phyloP scores from a whole-genome alignment of 2,888 invertebrate genomes.

The Stramonita haemastoma region DNA sequence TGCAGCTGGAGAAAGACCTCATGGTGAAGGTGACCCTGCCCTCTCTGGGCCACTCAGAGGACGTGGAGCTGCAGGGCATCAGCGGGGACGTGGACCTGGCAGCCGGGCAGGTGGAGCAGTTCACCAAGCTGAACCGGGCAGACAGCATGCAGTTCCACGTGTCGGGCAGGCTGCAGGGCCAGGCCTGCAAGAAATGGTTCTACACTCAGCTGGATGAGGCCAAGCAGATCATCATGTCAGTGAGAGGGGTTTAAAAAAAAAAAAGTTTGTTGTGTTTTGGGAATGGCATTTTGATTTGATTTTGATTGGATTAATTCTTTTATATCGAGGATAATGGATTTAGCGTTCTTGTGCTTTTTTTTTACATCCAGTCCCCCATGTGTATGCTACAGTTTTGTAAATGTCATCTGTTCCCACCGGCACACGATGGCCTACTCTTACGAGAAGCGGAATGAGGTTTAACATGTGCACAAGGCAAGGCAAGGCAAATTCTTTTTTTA shows the following conservation, averaged over 20 bases:
- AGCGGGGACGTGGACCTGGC: not conserved
- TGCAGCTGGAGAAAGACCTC: not conserved
- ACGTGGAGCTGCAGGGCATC: not conserved
- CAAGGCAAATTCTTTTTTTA: no score
- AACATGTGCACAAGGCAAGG: no score
- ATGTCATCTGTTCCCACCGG: no score
- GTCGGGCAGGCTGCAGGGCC: not conserved
- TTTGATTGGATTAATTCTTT: no score
- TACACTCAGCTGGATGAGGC: constrained; percentile 3
- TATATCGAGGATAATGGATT: no score
- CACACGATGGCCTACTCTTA: no score
- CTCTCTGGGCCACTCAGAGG: not conserved
- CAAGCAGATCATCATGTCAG: constrained; percentile 18
- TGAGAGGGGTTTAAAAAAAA: not conserved
- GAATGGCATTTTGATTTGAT: no score
- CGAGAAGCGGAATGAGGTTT: no score
- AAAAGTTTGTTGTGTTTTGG: not conserved
- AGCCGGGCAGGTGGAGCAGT: constrained; percentile 1
- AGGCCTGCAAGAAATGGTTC: constrained; percentile 17
- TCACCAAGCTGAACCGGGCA: not conserved
- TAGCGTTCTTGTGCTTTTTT: no score
- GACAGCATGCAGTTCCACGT: constrained; percentile 6
- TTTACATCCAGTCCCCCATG: no score
- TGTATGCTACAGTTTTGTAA: no score
- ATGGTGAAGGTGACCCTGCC: not conserved